A percentile compares a stretch with the other conserved stretches of the same genome.
Conservation (phyloP, 2,888 invertebrate species). For the Matsumyia berberina region DNA sequence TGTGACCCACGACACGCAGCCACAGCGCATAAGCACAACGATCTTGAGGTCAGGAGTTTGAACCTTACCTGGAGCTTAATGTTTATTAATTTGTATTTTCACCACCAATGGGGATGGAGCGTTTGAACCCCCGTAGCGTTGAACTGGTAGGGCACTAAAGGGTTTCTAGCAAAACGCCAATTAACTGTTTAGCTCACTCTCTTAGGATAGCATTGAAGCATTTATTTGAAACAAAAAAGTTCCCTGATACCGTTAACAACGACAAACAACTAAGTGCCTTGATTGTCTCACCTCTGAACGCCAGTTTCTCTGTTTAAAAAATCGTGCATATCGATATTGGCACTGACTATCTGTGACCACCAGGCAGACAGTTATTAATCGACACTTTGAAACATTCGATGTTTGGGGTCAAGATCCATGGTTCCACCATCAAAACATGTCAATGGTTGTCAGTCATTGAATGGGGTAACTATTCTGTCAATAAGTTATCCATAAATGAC, state of each 20-base stretch:
- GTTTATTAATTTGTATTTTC: too few relatives aligned
- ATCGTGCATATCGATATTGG: conserved; percentile 17
- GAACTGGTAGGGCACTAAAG: too few relatives aligned
- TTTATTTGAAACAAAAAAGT: not conserved
- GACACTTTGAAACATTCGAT: conserved; percentile 26
- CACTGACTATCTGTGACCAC: conserved; percentile 8
- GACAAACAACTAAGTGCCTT: not conserved
- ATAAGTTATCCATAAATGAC: conserved; percentile 30
- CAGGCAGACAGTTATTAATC: conserved; percentile 33
- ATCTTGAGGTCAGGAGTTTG: too few relatives aligned
- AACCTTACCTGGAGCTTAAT: too few relatives aligned
- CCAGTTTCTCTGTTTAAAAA: not conserved
- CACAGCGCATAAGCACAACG: too few relatives aligned
- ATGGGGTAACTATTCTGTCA: conserved; percentile 17
- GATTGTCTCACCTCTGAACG: conserved; percentile 11
- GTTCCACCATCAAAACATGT: conserved; percentile 6
- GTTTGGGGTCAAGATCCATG: conserved; percentile 54
- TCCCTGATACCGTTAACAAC: not conserved
- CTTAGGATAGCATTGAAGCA: too few relatives aligned
- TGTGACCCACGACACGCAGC: too few relatives aligned
- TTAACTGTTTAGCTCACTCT: too few relatives aligned
- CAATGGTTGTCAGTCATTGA: conserved; percentile 10
- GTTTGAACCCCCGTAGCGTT: too few relatives aligned
- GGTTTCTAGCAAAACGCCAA: too few relatives aligned
- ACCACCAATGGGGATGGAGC: too few relatives aligned